These are phyloP conservation scores for Bimastos eiseni DNA, from an alignment of 2,888 invertebrate genomes.

Conservation along the genomic window DNA sequence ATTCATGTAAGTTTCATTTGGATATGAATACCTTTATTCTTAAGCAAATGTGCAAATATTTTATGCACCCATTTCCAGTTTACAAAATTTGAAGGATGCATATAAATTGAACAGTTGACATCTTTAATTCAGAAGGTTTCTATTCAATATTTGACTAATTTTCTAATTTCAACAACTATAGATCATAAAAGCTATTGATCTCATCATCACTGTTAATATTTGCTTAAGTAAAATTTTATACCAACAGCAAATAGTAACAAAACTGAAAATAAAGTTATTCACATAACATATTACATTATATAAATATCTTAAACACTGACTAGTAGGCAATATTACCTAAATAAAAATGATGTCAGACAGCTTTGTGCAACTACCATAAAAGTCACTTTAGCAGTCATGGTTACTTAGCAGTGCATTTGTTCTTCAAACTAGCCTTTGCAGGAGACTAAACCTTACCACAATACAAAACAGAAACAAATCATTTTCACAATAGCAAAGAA, in stretches of 20 bases:
- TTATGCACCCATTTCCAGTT: neutral
- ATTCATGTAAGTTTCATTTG: neutral
- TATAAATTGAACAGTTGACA: neutral
- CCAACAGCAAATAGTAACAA: neutral
- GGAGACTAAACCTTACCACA: neutral
- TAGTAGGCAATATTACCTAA: neutral
- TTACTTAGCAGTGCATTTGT: neutral
- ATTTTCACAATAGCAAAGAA: neutral
- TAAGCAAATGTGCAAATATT: neutral
- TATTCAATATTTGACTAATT: neutral
- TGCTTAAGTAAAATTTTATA: neutral
- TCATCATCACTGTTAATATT: slow-evolving; percentile 1
- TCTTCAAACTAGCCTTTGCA: neutral
- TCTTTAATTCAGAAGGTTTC: neutral
- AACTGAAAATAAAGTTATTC: neutral
- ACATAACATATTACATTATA: neutral
- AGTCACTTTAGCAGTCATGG: neutral
- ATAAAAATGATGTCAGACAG: neutral
- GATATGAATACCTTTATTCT: neutral
- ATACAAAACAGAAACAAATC: neutral
- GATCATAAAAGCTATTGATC: neutral
- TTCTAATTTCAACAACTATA: neutral
- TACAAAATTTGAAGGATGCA: neutral
- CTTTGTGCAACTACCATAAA: neutral
- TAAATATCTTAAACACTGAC: neutral